Conservation (phyloP, 2,888 invertebrate species). For the Hemicrepidius hirtus region DNA sequence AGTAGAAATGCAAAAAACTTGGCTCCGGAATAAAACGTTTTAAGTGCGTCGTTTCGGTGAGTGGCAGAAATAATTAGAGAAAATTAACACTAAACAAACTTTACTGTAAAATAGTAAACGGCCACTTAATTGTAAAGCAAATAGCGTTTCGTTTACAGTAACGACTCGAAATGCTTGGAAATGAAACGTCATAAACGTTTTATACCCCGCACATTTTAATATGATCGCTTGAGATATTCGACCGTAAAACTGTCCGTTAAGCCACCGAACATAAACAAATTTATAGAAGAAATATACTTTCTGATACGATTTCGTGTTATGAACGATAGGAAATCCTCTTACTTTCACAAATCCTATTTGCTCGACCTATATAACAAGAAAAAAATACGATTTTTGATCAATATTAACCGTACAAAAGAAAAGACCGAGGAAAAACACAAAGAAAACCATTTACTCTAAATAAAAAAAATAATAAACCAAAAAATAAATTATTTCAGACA, state of each 20-base stretch:
- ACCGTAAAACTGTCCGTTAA: conserved; percentile 12
- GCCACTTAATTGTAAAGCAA: conserved; percentile 31
- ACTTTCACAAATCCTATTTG: conserved; percentile 12
- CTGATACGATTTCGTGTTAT: conserved; percentile 19
- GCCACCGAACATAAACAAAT: conserved; percentile 27
- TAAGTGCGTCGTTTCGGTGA: conserved; percentile 1
- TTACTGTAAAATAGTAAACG: conserved; percentile 19
- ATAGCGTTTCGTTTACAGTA: conserved; percentile 15
- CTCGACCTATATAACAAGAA: neutral
- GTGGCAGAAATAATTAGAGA: conserved; percentile 18
- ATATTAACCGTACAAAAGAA: conserved; percentile 2
- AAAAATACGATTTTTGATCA: neutral
- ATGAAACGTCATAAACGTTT: conserved; percentile 34
- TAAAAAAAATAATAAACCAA: too few relatives aligned
- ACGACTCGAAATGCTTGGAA: conserved; percentile 22
- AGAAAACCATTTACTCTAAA: too few relatives aligned
- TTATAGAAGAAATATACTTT: conserved; percentile 10
- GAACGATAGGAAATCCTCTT: conserved; percentile 16
- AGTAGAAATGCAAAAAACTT: neutral
- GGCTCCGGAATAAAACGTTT: neutral
- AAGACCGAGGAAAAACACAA: too few relatives aligned
- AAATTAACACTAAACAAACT: conserved; percentile 30
- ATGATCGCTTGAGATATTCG: conserved; percentile 10
- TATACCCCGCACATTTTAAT: conserved; percentile 18
- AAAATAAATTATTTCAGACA: too few relatives aligned